Conservation (phyloP, 2,888 invertebrate genomes). For the Nomada lathburiana region DNA sequence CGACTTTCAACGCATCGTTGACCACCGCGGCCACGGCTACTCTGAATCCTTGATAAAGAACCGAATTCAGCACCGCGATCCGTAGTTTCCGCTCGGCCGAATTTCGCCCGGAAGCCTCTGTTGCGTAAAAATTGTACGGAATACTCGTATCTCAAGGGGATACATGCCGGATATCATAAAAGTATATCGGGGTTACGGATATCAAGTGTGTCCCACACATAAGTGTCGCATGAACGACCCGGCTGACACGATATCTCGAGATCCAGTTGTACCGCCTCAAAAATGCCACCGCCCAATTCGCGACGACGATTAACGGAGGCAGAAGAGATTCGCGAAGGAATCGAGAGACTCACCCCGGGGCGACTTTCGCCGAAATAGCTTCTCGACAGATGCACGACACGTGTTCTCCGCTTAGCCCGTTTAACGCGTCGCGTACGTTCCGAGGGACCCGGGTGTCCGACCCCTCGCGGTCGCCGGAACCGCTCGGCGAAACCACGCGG, state of each 20-base stretch:
- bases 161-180: too few species aligned
- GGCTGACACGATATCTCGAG: too few species aligned
- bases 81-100: constrained; percentile 3
- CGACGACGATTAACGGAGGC: too few species aligned
- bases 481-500: neutral
- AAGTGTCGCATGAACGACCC: too few species aligned
- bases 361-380: constrained; percentile 50
- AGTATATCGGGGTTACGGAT: too few species aligned
- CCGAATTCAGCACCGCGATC: constrained; percentile 11
- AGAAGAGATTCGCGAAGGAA: neutral
- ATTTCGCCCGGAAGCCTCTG: neutral
- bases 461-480: neutral
- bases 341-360: neutral
- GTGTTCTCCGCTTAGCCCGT: constrained; percentile 46
- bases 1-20: constrained; percentile 47
- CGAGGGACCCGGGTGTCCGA: neutral
- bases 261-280: too few species aligned
- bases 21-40: constrained; percentile 20
- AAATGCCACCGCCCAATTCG: too few species aligned
- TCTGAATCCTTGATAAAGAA: constrained; percentile 11
- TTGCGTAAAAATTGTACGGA: too few species aligned
- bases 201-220: too few species aligned
- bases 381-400: constrained; percentile 55
- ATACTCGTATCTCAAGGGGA: too few species aligned
- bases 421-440: constrained; percentile 14